These are phyloP conservation scores for Platysteira castanea DNA, from an alignment of 2,113 vertebrate genomes.

Conservation along the genomic window DNA sequence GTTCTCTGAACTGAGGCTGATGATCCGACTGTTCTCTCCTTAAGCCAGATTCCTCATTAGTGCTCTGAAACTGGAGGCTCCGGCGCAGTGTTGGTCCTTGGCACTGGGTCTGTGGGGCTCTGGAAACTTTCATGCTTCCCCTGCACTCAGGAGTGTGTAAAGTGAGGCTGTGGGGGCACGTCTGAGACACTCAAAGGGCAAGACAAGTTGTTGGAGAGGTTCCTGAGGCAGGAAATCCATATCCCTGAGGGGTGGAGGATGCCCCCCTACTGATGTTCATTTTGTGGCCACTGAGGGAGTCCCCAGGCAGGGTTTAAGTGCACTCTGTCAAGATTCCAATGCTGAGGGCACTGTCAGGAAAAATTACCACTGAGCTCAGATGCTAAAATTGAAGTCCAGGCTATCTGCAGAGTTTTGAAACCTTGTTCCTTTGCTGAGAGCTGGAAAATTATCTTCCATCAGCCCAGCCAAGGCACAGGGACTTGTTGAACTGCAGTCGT, in stretches of 20 bases:
- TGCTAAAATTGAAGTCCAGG: neutral
- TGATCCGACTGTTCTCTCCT: no score
- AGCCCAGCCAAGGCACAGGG: neutral
- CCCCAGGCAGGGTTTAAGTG: neutral
- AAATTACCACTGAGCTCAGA: neutral
- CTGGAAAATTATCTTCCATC: neutral
- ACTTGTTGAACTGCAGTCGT: neutral
- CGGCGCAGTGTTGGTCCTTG: accelerated
- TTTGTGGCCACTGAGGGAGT: neutral
- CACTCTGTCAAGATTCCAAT: neutral
- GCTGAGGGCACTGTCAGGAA: neutral
- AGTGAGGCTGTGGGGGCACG: neutral
- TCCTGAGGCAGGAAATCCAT: neutral
- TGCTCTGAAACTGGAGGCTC: neutral
- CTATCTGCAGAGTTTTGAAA: neutral
- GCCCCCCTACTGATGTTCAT: neutral
- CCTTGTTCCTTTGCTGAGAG: neutral
- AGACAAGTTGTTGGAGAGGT: neutral
- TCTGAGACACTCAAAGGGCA: neutral
- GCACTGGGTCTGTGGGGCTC: neutral
- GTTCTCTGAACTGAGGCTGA: neutral
- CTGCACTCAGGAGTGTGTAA: neutral
- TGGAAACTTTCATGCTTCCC: no score
- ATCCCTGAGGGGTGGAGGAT: neutral
- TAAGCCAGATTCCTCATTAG: neutral